Conservation (phyloP, 2,113 vertebrate species). For the Dromaius novaehollandiae region DNA sequence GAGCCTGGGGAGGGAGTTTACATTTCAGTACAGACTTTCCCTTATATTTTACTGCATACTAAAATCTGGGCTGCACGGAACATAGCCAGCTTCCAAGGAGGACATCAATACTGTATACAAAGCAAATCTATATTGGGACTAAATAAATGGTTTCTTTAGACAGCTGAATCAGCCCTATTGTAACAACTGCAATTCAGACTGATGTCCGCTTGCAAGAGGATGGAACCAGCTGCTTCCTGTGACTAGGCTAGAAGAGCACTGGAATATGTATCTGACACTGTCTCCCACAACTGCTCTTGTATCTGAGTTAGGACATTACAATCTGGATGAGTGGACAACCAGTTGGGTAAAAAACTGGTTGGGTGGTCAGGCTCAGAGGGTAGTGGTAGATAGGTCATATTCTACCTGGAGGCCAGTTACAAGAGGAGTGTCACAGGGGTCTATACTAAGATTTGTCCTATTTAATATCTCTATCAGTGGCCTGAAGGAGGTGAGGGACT, state of each 20-base stretch:
- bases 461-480: not conserved
- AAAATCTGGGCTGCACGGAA: not conserved
- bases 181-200: not conserved
- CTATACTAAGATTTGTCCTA: not conserved
- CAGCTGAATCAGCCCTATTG: not conserved
- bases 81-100: not conserved
- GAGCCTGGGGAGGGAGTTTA: accelerated
- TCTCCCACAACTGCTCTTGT: not conserved
- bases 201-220: not conserved
- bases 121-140: not conserved
- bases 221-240: not conserved
- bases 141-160: not conserved
- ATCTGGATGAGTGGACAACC: not conserved
- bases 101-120: not conserved
- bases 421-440: not conserved
- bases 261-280: not conserved
- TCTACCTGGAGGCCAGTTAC: not conserved
- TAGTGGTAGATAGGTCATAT: not conserved
- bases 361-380: not conserved
- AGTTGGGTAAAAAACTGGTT: not conserved
- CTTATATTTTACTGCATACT: not conserved
- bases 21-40: not conserved
- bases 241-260: not conserved
- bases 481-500: not conserved
- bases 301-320: not conserved